Evolutionary conservation across 2,888 invertebrate genomes (phyloP).

Genomic region (Malachius bipustulatus): DNA sequence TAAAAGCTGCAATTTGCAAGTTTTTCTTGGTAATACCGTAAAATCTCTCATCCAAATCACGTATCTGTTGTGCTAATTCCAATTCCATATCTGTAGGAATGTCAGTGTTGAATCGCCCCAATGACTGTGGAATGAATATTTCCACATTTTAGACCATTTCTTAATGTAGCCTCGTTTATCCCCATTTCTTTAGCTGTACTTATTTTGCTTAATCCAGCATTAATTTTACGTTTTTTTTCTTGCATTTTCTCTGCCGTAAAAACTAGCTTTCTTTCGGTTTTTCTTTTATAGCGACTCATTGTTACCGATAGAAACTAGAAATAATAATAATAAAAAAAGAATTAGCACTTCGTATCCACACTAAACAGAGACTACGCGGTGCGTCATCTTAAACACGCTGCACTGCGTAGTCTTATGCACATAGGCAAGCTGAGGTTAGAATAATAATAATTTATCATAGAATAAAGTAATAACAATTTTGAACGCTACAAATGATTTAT

Average conservation of each 20-base stretch:
- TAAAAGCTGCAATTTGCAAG: background rate
- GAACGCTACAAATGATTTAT: no score
- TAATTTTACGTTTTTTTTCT: background rate
- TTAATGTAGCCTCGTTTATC: background rate
- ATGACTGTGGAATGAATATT: background rate
- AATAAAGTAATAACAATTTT: no score
- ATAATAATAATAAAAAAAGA: background rate
- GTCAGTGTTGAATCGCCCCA: background rate
- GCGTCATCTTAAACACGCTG: background rate
- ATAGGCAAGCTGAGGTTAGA: no score
- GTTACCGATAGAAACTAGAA: background rate
- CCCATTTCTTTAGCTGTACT: background rate
- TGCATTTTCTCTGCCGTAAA: background rate
- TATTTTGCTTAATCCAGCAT: background rate
- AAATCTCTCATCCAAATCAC: background rate
- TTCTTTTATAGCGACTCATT: background rate
- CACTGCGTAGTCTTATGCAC: background rate
- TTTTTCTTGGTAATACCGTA: background rate
- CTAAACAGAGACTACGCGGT: constrained; percentile 2
- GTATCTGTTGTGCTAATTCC: background rate
- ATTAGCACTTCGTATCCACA: background rate
- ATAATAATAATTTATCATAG: no score
- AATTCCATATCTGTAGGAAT: background rate
- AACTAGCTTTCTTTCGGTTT: background rate
- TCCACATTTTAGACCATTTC: no score